Base-by-base conservation (phyloP, 2,797 vertebrate species). In the Toxotes lorentzi region DNA sequence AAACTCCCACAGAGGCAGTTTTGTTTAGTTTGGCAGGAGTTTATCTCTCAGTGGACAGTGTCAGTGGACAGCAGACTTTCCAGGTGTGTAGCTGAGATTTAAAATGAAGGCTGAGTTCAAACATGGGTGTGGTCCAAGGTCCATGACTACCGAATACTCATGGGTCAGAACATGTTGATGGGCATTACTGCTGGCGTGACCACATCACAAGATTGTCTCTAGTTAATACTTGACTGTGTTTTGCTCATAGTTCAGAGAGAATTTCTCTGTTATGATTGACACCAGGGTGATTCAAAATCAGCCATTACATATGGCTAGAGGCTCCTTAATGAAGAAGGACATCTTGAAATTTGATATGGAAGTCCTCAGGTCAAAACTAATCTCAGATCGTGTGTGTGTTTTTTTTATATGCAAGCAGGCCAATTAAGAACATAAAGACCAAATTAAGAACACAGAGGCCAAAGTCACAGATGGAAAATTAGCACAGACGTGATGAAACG, bases 371-470 rank as follows among this genome's bases (percentile, higher is more conserved):
- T 86, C 77, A 78, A 70, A 85, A 65, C 40, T 73, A 79, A 84
- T 79, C 65, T 74, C 43, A 56, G 34, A n/a, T 27, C 27, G 27
- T 34, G 4, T 61, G 5, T 59, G 64, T 61, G 58, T 7, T 59
- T 68, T 65, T 65, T 59, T 62, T 8, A 73, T 56, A 73, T 61
- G 59, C 23, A 62, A 56, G 16, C 45, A 32, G 12, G 12, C 64
- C 81, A 70, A 85, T 88, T 78, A 86, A 62, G 71, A 65, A 57
- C 62, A 62, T 70, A 65, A 72, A 78, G 72, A 50, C 24, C 45
- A 70, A 81, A 76, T 81, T 69, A 78, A 54, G 47, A 83, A 76
- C 73, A 71, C 32, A 32, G 24, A 57, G 76, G 66, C 53, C 70
- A 79, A 70, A 83, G 68, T 67, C 51, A 60, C 66, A 85, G 24